These are phyloP conservation scores for Hystrix brachyura DNA, from an alignment of 2,113 vertebrate genomes.

Conservation along the genomic window DNA sequence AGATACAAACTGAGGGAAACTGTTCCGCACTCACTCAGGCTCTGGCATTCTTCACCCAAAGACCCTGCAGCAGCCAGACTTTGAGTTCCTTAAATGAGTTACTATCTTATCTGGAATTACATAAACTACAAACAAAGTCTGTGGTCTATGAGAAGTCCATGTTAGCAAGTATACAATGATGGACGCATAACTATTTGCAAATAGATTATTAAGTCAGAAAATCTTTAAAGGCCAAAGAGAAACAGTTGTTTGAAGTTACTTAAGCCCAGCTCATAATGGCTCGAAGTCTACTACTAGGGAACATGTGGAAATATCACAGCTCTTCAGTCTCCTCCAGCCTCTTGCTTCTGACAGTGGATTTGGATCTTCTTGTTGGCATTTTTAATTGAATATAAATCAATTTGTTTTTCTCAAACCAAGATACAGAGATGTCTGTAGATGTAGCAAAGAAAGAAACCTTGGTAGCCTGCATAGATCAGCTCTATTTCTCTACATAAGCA, in stretches of 20 bases:
- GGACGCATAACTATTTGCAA: neutral
- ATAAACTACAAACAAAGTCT: neutral
- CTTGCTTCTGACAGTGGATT: neutral
- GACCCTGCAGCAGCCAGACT: neutral
- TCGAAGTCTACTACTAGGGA: neutral
- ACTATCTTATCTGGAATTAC: neutral
- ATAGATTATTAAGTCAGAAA: slow-evolving; percentile 10
- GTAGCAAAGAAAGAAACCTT: slow-evolving; percentile 51
- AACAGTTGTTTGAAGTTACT: slow-evolving; percentile 42
- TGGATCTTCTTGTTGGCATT: slow-evolving; percentile 43
- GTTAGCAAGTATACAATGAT: neutral
- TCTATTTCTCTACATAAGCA: neutral
- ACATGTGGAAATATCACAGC: neutral
- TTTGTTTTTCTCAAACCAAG: slow-evolving; percentile 62
- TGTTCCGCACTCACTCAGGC: neutral
- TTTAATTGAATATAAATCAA: slow-evolving; percentile 70
- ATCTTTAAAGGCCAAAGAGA: neutral
- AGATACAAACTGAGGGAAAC: neutral
- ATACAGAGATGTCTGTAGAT: slow-evolving; percentile 7
- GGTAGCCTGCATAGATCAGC: slow-evolving; percentile 6
- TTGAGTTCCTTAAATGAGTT: neutral
- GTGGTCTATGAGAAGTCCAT: neutral
- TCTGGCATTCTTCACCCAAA: neutral
- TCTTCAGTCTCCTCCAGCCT: neutral
- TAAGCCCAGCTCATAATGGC: neutral